Evolutionary conservation across 2,888 invertebrate species (phyloP).

Genomic region (Rhagonycha fulva): DNA sequence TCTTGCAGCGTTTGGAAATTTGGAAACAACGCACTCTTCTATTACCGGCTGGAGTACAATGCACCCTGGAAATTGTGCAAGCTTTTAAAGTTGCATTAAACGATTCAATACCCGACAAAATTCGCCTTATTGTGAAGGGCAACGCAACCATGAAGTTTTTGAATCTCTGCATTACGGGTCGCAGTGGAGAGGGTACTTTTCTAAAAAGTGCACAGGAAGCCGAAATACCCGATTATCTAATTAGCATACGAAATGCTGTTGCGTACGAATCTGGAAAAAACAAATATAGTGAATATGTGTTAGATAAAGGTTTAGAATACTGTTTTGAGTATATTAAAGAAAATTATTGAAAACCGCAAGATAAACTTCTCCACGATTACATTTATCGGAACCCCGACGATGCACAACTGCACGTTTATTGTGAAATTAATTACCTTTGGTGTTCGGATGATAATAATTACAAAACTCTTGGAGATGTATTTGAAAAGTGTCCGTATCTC

Average conservation of each 20-base stretch:
- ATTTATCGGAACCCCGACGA: slow-evolving; percentile 18
- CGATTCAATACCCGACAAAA: slow-evolving; percentile 53
- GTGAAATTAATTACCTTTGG: neutral
- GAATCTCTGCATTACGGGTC: slow-evolving; percentile 50
- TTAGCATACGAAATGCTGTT: slow-evolving; percentile 76
- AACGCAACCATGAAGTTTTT: slow-evolving; percentile 65
- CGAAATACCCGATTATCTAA: slow-evolving; percentile 79
- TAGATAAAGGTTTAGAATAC: slow-evolving; percentile 66
- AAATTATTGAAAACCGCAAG: slow-evolving; percentile 69
- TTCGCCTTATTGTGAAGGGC: slow-evolving; percentile 64
- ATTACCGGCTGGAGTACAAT: slow-evolving; percentile 65
- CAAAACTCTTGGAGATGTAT: neutral
- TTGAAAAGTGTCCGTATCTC: neutral
- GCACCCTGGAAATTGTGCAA: slow-evolving; percentile 62
- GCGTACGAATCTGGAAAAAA: slow-evolving; percentile 65
- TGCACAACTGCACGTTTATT: neutral
- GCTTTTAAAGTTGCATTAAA: slow-evolving; percentile 53
- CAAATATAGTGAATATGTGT: slow-evolving; percentile 65
- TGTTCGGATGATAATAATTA: neutral
- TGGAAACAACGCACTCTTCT: slow-evolving; percentile 64
- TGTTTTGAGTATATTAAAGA: slow-evolving; percentile 71
- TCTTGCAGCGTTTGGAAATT: slow-evolving; percentile 57
- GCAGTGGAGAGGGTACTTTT: slow-evolving; percentile 49
- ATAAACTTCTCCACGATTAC: slow-evolving; percentile 57
- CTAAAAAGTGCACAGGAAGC: slow-evolving; percentile 65